A percentile compares a stretch with the other conserved stretches of the same genome.
phyloP scores from a whole-genome alignment of 2,113 vertebrate genomes.

The Pterocles burchelli region DNA sequence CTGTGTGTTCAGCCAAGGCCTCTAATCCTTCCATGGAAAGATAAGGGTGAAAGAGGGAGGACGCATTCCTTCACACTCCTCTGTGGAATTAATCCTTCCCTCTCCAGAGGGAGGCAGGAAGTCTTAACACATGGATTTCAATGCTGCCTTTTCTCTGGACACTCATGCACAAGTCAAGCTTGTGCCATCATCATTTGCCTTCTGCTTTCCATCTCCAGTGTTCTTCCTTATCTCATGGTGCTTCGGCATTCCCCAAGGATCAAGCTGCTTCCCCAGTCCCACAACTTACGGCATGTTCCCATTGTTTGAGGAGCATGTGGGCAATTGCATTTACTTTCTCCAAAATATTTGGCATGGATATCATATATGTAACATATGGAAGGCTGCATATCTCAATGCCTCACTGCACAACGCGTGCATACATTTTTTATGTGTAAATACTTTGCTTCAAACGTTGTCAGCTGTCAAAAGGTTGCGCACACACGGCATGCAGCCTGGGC shows the following conservation, averaged over 20 bases:
- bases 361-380: background rate
- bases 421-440: background rate
- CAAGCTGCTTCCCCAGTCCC: background rate
- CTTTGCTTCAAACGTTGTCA: background rate
- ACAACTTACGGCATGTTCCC: background rate
- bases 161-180: fast-evolving
- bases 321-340: background rate
- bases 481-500: background rate
- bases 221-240: background rate
- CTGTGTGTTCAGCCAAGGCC: fast-evolving
- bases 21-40: fast-evolving
- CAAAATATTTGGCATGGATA: background rate
- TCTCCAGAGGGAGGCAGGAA: background rate
- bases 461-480: background rate
- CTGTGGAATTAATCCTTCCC: too few species aligned
- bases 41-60: background rate
- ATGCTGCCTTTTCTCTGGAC: fast-evolving
- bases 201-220: background rate
- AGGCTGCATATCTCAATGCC: background rate
- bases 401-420: background rate
- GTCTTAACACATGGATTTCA: background rate
- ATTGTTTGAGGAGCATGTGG: background rate
- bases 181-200: fast-evolving
- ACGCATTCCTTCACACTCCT: fast-evolving
- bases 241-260: fast-evolving